Conservation (phyloP, 2,888 invertebrate genomes). For the Resseliella maxima region DNA sequence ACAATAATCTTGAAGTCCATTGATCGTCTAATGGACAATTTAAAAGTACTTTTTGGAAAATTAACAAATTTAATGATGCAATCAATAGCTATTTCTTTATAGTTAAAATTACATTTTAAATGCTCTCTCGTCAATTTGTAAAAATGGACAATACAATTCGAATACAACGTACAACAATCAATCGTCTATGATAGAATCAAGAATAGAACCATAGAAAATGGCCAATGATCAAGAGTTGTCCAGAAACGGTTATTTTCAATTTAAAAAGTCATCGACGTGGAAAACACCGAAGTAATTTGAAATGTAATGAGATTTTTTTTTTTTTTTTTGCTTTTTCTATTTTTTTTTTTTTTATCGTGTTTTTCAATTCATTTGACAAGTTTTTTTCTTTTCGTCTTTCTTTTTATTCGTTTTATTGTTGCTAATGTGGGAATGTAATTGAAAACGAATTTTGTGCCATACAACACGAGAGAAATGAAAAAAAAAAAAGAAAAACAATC, state of each 20-base stretch:
- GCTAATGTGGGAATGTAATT: neutral
- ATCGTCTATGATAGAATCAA: neutral
- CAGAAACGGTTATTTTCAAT: conserved; percentile 39
- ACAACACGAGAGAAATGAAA: no score
- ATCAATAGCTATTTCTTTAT: neutral
- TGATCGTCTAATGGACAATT: neutral
- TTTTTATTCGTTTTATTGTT: neutral
- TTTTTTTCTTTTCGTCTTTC: neutral
- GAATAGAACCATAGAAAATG: neutral
- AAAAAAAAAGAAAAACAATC: no score
- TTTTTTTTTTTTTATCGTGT: neutral
- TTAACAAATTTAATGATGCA: conserved; percentile 41
- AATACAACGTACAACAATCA: neutral
- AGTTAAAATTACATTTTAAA: conserved; percentile 11
- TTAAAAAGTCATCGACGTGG: conserved; percentile 34
- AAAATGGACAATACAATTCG: neutral
- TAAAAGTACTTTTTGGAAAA: neutral
- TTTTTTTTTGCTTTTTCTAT: no score
- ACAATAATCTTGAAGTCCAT: neutral
- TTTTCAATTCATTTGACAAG: no score
- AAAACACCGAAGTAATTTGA: neutral
- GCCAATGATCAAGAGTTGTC: neutral
- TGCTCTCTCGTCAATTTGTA: neutral
- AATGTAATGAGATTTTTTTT: neutral
- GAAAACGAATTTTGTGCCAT: neutral